phyloP scores from a whole-genome alignment of 1,140 invertebrate genomes.

The Caerostris extrusa region DNA sequence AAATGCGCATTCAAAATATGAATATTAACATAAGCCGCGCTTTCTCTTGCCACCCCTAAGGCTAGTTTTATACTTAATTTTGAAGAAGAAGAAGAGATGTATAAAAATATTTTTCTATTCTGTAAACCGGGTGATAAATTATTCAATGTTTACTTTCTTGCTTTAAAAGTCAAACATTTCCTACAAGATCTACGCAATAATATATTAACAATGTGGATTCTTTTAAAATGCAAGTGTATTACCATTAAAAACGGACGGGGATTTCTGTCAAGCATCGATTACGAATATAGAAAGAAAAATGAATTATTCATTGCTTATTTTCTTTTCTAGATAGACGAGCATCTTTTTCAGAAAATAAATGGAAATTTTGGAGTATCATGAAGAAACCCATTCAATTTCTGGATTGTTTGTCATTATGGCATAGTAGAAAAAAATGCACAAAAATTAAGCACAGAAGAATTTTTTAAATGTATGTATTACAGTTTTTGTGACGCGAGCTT shows the following conservation, averaged over 20 bases:
- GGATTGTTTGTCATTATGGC: background rate
- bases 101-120: too few species aligned
- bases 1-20: too few species aligned
- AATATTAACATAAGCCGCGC: too few species aligned
- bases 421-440: background rate
- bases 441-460: too few species aligned
- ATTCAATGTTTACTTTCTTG: background rate
- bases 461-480: too few species aligned
- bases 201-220: background rate
- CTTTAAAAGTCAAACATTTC: constrained; percentile 26
- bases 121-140: background rate
- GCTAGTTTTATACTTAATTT: too few species aligned
- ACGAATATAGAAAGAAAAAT: background rate
- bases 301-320: constrained; percentile 18
- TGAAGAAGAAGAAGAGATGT: too few species aligned
- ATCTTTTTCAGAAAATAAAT: constrained; percentile 8
- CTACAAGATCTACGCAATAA: background rate
- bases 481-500: too few species aligned
- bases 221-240: background rate
- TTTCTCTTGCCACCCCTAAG: too few species aligned
- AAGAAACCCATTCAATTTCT: background rate
- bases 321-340: background rate
- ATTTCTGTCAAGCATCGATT: constrained; percentile 20
- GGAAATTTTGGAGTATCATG: background rate
- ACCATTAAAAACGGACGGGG: background rate